These are phyloP conservation scores for Cololabis saira DNA, from an alignment of 2,113 vertebrate species.

Conservation along the genomic window DNA sequence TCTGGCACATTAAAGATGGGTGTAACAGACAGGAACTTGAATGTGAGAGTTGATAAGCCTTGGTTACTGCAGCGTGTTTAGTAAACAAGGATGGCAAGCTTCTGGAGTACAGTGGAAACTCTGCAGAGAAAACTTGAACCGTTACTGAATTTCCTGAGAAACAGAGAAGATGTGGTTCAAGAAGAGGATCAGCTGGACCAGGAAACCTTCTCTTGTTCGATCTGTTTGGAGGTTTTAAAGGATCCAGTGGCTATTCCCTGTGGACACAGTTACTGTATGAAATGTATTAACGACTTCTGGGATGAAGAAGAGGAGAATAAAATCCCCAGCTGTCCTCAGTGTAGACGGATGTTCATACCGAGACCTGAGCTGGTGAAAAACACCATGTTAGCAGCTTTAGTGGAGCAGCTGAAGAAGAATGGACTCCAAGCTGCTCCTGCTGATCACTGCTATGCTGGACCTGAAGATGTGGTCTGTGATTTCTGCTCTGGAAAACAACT, in stretches of 20 bases:
- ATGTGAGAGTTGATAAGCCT: not conserved
- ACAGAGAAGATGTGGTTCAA: conserved; percentile 1
- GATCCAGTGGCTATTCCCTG: conserved; percentile 10
- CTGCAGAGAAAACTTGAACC: not conserved
- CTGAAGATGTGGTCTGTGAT: conserved; percentile 11
- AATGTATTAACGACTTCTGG: conserved; percentile 17
- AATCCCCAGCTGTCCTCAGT: conserved; percentile 30
- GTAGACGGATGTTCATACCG: not conserved
- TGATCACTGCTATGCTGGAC: conserved; percentile 12
- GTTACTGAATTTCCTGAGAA: not conserved
- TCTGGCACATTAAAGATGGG: not conserved
- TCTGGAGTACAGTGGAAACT: not conserved
- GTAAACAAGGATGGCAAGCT: not conserved
- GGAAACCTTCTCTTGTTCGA: not conserved
- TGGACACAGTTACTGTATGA: conserved; percentile 27
- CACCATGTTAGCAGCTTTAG: conserved; percentile 17
- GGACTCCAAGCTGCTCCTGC: conserved; percentile 19
- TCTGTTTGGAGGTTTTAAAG: conserved; percentile 32
- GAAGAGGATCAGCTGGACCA: conserved; percentile 5
- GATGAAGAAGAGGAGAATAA: not conserved
- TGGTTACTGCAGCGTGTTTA: not conserved
- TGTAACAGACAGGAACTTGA: not conserved
- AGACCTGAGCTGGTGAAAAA: conserved; percentile 13
- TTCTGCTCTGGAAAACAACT: conserved; percentile 1
- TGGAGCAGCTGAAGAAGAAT: conserved; percentile 34